phyloP scores from a whole-genome alignment of 2,888 invertebrate species.

The Toxonevra muliebris region DNA sequence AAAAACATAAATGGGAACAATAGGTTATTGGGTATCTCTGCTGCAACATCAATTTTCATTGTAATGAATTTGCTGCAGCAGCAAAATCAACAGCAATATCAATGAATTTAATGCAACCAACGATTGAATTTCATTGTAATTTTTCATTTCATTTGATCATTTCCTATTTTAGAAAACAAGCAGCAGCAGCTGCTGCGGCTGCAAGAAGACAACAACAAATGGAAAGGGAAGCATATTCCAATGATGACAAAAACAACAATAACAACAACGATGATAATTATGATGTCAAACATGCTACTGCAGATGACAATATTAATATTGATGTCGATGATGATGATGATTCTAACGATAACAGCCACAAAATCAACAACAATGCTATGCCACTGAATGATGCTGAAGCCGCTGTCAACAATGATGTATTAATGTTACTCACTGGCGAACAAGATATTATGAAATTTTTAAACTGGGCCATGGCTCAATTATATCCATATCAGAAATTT shows the following conservation, averaged over 20 bases:
- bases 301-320: slow-evolving; percentile 3
- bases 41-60: background rate
- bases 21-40: slow-evolving; percentile 34
- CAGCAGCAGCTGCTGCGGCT: slow-evolving; percentile 41
- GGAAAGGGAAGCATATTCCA: background rate
- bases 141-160: slow-evolving; percentile 18
- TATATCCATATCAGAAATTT: slow-evolving; percentile 47
- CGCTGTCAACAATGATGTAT: slow-evolving; percentile 48
- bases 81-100: slow-evolving; percentile 18
- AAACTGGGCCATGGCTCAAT: slow-evolving; percentile 57
- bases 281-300: slow-evolving; percentile 7
- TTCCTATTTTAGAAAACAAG: slow-evolving; percentile 43
- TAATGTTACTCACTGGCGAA: slow-evolving; percentile 56
- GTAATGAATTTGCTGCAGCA: background rate
- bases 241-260: background rate
- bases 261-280: slow-evolving; percentile 30
- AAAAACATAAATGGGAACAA: slow-evolving; percentile 33
- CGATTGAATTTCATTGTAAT: slow-evolving; percentile 5
- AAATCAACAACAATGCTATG: slow-evolving; percentile 3
- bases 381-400: slow-evolving; percentile 21
- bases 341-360: background rate
- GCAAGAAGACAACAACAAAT: slow-evolving; percentile 26
- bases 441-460: slow-evolving; percentile 58
- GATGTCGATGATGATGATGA: slow-evolving; percentile 18
- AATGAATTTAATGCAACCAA: slow-evolving; percentile 10